phyloP scores from a whole-genome alignment of 2,797 vertebrate species.

The Platalea minor region DNA sequence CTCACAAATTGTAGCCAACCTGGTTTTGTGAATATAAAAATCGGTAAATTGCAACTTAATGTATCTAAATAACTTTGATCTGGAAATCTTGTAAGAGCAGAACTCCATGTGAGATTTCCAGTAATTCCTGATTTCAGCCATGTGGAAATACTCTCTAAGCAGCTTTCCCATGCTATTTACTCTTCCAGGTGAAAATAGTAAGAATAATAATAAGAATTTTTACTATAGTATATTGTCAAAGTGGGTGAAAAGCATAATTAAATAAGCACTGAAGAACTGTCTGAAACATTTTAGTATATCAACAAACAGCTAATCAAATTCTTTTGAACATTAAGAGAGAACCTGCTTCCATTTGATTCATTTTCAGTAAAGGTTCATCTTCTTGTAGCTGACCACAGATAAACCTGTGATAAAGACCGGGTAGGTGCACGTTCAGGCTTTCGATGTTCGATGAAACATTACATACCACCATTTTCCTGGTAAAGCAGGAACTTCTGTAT shows the following conservation, averaged over 20 bases:
- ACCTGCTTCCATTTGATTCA: background rate
- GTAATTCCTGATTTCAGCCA: background rate
- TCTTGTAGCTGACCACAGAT: background rate
- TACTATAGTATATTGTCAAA: background rate
- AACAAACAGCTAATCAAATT: background rate
- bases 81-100: background rate
- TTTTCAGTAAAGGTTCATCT: background rate
- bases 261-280: background rate
- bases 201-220: background rate
- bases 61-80: background rate
- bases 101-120: background rate
- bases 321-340: background rate
- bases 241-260: background rate
- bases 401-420: accelerated
- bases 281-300: background rate
- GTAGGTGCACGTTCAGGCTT: background rate
- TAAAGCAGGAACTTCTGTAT: background rate
- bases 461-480: background rate
- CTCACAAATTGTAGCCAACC: background rate
- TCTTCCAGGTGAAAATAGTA: background rate
- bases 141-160: background rate
- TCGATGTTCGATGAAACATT: accelerated
- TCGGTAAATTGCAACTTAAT: background rate
- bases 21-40: background rate
- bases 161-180: background rate